Evolutionary conservation across 2,797 vertebrate genomes (phyloP), one percentile per base, ranked within the genome.

Genomic region (Sardinella longiceps): DNA sequence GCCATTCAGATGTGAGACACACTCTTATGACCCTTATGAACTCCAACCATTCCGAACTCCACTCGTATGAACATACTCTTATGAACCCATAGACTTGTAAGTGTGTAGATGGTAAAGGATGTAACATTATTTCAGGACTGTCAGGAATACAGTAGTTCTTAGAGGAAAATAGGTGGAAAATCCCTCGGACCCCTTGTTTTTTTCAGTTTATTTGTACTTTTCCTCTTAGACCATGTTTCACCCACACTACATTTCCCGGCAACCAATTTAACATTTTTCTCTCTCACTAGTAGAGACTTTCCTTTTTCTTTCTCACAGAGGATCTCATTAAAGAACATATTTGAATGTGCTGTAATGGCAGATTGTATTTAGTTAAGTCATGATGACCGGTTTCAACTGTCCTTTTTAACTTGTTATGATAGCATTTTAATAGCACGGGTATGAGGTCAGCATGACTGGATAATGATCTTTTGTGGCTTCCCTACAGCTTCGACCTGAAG

Each of bases 1-100:
- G 97, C 98, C 84, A 98, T 99, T 91, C 97, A 98, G 93, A 99
- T 93, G 98, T 99, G 95, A 0, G 92, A 80, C 80, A 9, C 25
- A 5, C n/a, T 58, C 12, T 28, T 60, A 43, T 12, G 15, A 30
- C 11, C 50, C 50, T 18, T 18, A 53, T n/a, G n/a, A n/a, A n/a
- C n/a, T n/a, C n/a, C n/a, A n/a, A n/a, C n/a, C n/a, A n/a, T n/a
- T n/a, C n/a, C n/a, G n/a, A n/a, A n/a, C n/a, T n/a, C n/a, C n/a
- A n/a, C n/a, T n/a, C n/a, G n/a, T n/a, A n/a, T n/a, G n/a, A n/a
- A n/a, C n/a, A n/a, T n/a, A n/a, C 11, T 48, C 46, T 43, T 43
- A 43, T 43, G 1, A 43, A 43, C 43, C 4, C 43, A 43, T 7
- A 43, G 2, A 48, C 11, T 48, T 48, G n/a, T n/a, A n/a, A n/a